These are phyloP conservation scores for Odobenus rosmarus DNA, from an alignment of 2,113 vertebrate genomes.

Conservation along the genomic window DNA sequence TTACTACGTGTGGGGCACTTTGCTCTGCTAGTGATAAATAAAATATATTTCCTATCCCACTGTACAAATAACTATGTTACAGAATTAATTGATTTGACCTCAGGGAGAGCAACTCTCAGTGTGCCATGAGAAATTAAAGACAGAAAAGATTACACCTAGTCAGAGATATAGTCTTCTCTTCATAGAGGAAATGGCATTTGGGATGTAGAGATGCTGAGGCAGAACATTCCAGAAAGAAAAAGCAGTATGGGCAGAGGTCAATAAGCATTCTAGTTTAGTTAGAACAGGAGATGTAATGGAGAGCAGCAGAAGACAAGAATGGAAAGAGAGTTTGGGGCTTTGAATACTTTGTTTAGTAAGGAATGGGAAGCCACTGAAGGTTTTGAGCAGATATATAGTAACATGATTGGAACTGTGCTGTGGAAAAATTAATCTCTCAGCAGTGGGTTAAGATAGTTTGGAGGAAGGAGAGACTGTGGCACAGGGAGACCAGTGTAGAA, in stretches of 20 bases:
- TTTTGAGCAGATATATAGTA: constrained; percentile 2
- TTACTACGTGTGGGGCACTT: neutral
- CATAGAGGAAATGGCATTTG: neutral
- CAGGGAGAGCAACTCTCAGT: constrained; percentile 1
- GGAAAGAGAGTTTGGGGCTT: neutral
- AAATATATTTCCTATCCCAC: neutral
- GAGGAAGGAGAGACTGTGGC: neutral
- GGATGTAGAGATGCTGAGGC: neutral
- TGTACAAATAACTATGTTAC: constrained; percentile 18
- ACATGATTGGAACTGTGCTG: neutral
- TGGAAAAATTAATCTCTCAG: neutral
- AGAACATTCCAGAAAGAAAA: neutral
- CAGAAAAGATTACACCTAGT: neutral
- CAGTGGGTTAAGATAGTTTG: neutral
- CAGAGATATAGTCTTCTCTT: neutral
- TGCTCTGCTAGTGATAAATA: neutral
- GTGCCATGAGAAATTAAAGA: constrained; percentile 32
- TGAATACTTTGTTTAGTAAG: constrained; percentile 29
- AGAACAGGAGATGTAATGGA: neutral
- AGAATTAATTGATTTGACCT: constrained; percentile 17
- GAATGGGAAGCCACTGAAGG: neutral
- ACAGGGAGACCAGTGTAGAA: neutral
- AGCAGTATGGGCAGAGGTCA: neutral
- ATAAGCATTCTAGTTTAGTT: neutral
- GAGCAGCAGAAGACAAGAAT: neutral